Percentiles rank a stretch among this genome's conserved stretches.
Conservation (phyloP, 2,113 vertebrate species). For the Ailuropoda melanoleuca region DNA sequence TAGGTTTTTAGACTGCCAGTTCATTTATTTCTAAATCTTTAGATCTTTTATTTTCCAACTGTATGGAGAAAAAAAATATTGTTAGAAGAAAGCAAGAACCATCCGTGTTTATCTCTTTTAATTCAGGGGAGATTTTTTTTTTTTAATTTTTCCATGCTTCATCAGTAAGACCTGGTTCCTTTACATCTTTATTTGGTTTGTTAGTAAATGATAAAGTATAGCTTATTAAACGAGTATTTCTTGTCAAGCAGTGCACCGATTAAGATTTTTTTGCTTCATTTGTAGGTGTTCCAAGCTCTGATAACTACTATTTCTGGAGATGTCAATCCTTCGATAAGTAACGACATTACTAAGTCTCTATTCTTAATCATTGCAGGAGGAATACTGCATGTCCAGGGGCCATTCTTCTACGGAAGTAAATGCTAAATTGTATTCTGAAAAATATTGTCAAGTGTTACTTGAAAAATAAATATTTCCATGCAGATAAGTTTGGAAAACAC, state of each 20-base stretch:
- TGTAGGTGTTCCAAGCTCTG: neutral
- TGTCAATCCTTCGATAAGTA: neutral
- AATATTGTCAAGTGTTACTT: neutral
- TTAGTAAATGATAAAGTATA: neutral
- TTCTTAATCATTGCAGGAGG: neutral
- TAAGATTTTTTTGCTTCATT: neutral
- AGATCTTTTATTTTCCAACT: conserved; percentile 31
- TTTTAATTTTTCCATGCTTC: neutral
- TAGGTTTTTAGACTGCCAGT: neutral
- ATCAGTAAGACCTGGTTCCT: neutral
- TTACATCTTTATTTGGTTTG: neutral
- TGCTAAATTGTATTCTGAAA: neutral
- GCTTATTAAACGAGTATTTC: neutral
- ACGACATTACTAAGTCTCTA: neutral
- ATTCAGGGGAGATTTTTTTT: neutral
- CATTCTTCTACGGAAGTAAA: neutral
- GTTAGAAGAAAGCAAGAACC: neutral
- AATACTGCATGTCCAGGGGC: neutral
- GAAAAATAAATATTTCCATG: neutral
- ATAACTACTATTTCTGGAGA: neutral
- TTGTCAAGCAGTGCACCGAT: neutral
- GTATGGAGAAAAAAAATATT: neutral
- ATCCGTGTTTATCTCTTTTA: neutral
- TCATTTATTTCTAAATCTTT: neutral
- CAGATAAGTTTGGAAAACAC: neutral